Evolutionary conservation across 2,113 vertebrate species (phyloP), one percentile per base, ranked within the genome.

Genomic region (Tragulus kanchil): DNA sequence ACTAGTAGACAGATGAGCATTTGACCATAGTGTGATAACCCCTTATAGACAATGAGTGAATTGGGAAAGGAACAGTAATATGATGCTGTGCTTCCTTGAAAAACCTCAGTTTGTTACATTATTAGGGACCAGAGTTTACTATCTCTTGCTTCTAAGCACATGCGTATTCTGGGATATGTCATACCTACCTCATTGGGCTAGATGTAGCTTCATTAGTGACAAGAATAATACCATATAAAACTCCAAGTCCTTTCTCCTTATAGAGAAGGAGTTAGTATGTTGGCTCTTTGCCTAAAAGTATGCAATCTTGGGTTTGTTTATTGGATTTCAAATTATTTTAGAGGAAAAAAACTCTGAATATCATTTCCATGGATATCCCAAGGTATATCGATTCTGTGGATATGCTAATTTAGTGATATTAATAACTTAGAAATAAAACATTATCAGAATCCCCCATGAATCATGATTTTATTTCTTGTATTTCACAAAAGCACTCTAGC

Each of bases 261-360:
- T 78, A 90, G 56, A 96, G 67, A 96, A 94, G 54, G 52, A 73
- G 93, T 94, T 96, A 92, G 67, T 84, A 23, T 89, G 13, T 89
- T 97, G 86, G 71, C 69, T 89, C 13, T 42, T 89, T 75, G 48
- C 79, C 93, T 94, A 89, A 86, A 89, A 91, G 61, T 91, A 21
- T 89, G 6, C 25, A 96, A 62, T 73, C 42, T 88, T 91, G 58
- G 58, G 25, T 89, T 94, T 95, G 59, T 69, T 96, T 48, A 64
- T 96, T 91, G 78, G 62, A 26, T 96, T 96, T 96, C 64, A 26
- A 96, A 93, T 96, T 97, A 77, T 54, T 81, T 89, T 71, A 59
- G 54, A 97, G 79, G 88, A 96, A 83, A n/a, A 12, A 91, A 95
- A 45, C 79, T 89, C 36, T 90, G 90, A 95, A 96, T 84, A 84